Base-by-base conservation (phyloP, 2,113 vertebrate species). In the Spea bombifrons region DNA sequence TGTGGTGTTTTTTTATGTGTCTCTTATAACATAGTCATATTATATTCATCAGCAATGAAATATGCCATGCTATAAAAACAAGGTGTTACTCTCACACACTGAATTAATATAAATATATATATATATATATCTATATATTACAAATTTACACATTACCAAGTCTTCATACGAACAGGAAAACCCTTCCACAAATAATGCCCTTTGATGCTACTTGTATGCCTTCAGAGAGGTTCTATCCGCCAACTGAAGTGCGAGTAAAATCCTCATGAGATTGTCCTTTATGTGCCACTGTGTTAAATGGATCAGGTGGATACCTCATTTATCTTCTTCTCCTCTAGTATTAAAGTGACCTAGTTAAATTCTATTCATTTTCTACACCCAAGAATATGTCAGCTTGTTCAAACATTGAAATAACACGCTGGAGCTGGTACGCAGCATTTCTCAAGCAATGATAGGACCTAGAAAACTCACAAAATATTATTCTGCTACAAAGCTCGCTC, bases 321-420 rank as follows among this genome's bases (percentile, higher is more conserved):
- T 53, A 80, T 80, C 65, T 74, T 44, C 4, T 5, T 9, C 44
- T 5, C 71, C 45, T 52, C 30, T 5, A 17, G 16, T 53, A 66
- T 80, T 74, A 74, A 74, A 74, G 45, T 74, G 71, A 80, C 78
- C 78, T 61, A 68, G 64, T 80, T 80, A 61, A 50, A 74, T 74
- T 61, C 61, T 67, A 43, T 75, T 75, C 64, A 55, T 75, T 75
- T 59, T 61, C 61, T 73, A 59, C 47, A 15, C 52, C 59, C 44
- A 73, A 50, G 43, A 80, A 73, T 61, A 67, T 59, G 16, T 80
- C n/a, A 73, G 12, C 64, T 74, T 80, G 45, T 73, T 80, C 65
- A 80, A 61, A 80, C 74, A 80, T 59, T 80, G 45, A 80, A 73
- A 80, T 80, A 49, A 67, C 10, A 59, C 44, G 59, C 30, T 49